Evolutionary conservation across 2,797 vertebrate genomes (phyloP).

Genomic region (Macrochelys suwanniensis): DNA sequence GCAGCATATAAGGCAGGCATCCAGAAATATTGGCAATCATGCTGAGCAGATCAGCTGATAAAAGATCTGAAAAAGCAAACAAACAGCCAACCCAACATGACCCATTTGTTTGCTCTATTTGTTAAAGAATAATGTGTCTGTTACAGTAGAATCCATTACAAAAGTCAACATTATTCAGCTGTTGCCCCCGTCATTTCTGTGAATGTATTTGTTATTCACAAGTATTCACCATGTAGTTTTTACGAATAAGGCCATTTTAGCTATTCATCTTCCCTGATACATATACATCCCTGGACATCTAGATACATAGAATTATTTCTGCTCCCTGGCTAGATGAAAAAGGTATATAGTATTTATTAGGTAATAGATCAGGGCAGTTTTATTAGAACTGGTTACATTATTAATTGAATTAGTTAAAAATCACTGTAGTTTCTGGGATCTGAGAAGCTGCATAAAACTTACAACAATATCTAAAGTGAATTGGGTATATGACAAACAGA

Average conservation of each 20-base stretch:
- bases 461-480: background rate
- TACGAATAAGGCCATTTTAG: background rate
- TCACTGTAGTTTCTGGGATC: background rate
- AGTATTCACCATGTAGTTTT: background rate
- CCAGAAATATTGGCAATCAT: conserved; percentile 85
- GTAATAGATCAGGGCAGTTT: background rate
- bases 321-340: background rate
- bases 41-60: conserved; percentile 82
- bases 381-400: background rate
- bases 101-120: conserved; percentile 30
- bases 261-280: background rate
- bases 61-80: conserved; percentile 77
- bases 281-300: background rate
- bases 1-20: conserved; percentile 82
- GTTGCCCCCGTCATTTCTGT: background rate
- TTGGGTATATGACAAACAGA: background rate
- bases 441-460: background rate
- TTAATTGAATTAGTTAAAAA: background rate
- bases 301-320: background rate
- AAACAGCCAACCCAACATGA: background rate
- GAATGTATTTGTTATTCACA: background rate
- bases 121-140: background rate
- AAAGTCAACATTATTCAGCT: background rate
- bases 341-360: background rate
- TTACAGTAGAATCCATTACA: background rate